These are phyloP conservation scores for Crotophaga sulcirostris DNA, from an alignment of 2,113 vertebrate species.

Conservation along the genomic window DNA sequence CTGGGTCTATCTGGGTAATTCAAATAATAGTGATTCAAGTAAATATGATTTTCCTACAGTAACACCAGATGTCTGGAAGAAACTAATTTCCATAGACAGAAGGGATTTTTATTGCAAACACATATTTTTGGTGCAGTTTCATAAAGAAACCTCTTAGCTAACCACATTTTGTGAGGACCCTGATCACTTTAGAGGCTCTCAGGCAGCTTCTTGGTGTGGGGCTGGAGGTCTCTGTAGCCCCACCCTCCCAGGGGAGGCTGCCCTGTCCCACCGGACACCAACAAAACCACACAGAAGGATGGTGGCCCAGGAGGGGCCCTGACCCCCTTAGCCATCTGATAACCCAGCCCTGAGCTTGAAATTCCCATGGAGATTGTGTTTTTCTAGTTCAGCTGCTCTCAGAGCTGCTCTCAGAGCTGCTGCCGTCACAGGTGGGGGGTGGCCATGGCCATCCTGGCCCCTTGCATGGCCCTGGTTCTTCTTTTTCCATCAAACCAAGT, in stretches of 20 bases:
- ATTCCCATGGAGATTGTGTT: background rate
- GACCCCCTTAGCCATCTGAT: background rate
- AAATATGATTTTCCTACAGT: background rate
- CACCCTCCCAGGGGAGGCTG: background rate
- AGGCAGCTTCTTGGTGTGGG: rapidly evolving
- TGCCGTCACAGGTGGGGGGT: background rate
- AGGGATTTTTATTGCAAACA: background rate
- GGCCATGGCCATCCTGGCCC: background rate
- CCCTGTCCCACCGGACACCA: rapidly evolving
- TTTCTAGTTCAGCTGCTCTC: background rate
- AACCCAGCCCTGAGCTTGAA: background rate
- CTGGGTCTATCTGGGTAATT: background rate
- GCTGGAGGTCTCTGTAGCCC: background rate
- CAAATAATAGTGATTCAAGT: background rate
- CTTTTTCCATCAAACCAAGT: rapidly evolving
- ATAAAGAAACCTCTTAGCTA: background rate
- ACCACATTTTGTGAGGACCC: background rate
- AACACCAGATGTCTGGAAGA: background rate
- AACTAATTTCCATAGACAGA: background rate
- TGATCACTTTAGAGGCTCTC: background rate
- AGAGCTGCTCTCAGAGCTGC: background rate
- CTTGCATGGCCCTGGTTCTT: rapidly evolving
- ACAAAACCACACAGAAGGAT: background rate
- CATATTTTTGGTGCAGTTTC: background rate
- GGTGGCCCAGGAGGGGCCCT: background rate